phyloP scores from a whole-genome alignment of 1,140 invertebrate genomes.

The Formica selysi region DNA sequence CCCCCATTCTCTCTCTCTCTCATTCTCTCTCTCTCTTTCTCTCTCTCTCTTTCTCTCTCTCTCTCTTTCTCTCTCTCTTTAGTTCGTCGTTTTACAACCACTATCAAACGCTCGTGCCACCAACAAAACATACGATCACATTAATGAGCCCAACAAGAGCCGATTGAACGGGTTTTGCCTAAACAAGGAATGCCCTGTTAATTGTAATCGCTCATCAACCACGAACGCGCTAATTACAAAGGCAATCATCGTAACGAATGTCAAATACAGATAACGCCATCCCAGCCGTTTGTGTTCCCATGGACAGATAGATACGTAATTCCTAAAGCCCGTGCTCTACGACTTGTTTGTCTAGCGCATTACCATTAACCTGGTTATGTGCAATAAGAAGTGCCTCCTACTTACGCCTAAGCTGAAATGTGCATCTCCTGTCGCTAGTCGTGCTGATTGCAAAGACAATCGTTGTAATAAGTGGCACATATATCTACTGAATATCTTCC shows the following conservation, averaged over 20 bases:
- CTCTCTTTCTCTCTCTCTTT: slow-evolving; percentile 19
- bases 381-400: slow-evolving; percentile 46
- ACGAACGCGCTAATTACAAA: slow-evolving; percentile 74
- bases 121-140: slow-evolving; percentile 66
- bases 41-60: slow-evolving; percentile 33
- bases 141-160: slow-evolving; percentile 72
- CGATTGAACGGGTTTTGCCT: slow-evolving; percentile 75
- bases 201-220: slow-evolving; percentile 75
- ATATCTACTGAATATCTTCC: background rate
- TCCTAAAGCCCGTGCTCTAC: slow-evolving; percentile 37
- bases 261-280: slow-evolving; percentile 71
- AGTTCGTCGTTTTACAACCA: slow-evolving; percentile 68
- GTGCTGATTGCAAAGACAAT: slow-evolving; percentile 29
- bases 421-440: slow-evolving; percentile 21
- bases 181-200: slow-evolving; percentile 75
- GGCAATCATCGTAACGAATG: slow-evolving; percentile 78
- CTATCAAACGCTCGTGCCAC: slow-evolving; percentile 64
- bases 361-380: slow-evolving; percentile 56
- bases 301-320: slow-evolving; percentile 55
- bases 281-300: slow-evolving; percentile 50
- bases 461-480: slow-evolving; percentile 28
- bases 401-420: slow-evolving; percentile 38
- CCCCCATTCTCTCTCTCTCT: background rate
- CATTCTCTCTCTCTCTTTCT: background rate
- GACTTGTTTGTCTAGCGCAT: slow-evolving; percentile 62